Evolutionary conservation across 2,113 vertebrate genomes (phyloP).

Genomic region (Reinhardtius hippoglossoides): DNA sequence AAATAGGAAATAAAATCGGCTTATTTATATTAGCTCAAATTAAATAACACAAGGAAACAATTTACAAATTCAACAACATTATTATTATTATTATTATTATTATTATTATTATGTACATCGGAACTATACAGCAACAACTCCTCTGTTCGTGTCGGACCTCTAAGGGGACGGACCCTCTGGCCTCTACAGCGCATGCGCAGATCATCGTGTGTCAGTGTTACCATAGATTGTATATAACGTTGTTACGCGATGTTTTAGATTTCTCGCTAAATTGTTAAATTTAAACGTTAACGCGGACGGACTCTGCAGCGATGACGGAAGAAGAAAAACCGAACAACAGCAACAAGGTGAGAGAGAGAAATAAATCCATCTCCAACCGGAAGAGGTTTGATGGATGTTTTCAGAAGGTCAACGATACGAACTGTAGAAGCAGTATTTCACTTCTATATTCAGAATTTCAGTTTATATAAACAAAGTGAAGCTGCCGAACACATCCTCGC

Average conservation of each 20-base stretch:
- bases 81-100: not conserved
- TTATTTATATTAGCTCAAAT: too few relatives aligned
- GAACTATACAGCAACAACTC: not conserved
- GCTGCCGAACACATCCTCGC: not conserved
- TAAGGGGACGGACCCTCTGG: conserved; percentile 18
- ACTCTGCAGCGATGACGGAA: not conserved
- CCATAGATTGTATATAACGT: too few relatives aligned
- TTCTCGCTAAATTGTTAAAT: not conserved
- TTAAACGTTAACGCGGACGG: not conserved
- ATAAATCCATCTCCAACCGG: not conserved
- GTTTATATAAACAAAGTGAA: not conserved
- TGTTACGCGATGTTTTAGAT: not conserved
- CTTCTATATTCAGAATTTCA: not conserved
- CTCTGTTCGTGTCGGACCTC: not conserved
- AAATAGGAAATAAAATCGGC: too few relatives aligned
- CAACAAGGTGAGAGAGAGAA: not conserved
- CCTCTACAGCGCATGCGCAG: not conserved
- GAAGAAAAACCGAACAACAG: not conserved
- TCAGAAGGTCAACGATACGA: not conserved
- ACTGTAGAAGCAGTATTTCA: not conserved
- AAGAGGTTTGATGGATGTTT: not conserved
- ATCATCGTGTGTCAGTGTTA: not conserved
- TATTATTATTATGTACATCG: not conserved
- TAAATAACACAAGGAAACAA: too few relatives aligned
- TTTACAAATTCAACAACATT: too few relatives aligned